Evolutionary conservation across 1,140 invertebrate genomes (phyloP).

Genomic region (Patella vulgata): DNA sequence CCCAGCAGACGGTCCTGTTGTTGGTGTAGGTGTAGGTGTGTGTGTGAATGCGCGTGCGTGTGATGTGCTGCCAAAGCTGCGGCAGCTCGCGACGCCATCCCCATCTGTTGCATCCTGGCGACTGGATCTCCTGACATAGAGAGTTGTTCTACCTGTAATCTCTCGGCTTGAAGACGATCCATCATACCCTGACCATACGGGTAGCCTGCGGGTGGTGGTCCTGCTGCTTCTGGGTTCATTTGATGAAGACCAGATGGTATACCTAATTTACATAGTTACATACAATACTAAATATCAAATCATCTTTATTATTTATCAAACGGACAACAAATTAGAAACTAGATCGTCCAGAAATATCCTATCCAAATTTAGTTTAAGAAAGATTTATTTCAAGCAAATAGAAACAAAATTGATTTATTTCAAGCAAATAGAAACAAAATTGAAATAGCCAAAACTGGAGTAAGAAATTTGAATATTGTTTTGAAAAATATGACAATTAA

Average conservation of each 20-base stretch:
- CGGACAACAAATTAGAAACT: too few species aligned
- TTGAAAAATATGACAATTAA: too few species aligned
- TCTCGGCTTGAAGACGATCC: constrained; percentile 64
- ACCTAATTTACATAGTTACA: too few species aligned
- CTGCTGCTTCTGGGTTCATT: constrained; percentile 8
- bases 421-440: too few species aligned
- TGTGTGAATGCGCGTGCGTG: constrained; percentile 78
- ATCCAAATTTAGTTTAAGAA: too few species aligned
- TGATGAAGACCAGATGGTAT: constrained; percentile 13
- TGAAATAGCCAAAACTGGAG: too few species aligned
- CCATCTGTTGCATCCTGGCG: constrained; percentile 74
- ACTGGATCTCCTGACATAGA: constrained; percentile 63
- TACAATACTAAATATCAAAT: too few species aligned
- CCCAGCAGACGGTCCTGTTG: constrained; percentile 79
- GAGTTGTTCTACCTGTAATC: constrained; percentile 75
- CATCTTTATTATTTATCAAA: too few species aligned
- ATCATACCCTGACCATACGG: constrained; percentile 43
- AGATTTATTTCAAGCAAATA: too few species aligned
- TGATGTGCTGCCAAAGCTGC: constrained; percentile 82
- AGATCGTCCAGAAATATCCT: too few species aligned
- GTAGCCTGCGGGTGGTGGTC: constrained; percentile 33
- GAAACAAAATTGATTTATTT: too few species aligned
- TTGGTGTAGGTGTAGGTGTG: constrained; percentile 86
- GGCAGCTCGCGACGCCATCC: constrained; percentile 63
- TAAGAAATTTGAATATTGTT: too few species aligned